Conservation (phyloP, 2,888 invertebrate genomes). For the Ophioninae sp. region DNA sequence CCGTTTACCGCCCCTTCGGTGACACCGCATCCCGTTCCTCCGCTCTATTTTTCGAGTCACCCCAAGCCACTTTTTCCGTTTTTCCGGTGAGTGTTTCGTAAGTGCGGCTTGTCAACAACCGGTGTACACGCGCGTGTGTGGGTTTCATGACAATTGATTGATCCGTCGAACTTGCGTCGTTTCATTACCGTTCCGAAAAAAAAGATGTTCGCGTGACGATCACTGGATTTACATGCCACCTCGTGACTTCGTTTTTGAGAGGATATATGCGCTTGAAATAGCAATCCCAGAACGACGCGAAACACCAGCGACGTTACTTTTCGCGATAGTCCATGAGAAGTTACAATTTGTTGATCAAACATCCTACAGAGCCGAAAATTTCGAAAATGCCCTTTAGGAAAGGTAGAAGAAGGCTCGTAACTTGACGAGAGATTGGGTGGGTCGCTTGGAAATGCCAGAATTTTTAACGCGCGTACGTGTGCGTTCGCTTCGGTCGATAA, state of each 20-base stretch:
- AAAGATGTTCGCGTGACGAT: not conserved
- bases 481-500: not conserved
- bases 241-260: not conserved
- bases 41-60: slow-evolving; percentile 28
- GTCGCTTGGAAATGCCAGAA: not conserved
- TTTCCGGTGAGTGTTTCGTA: slow-evolving; percentile 15
- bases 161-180: slow-evolving; percentile 1
- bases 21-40: not conserved
- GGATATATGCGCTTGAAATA: not conserved
- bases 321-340: too few relatives aligned
- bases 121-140: not conserved
- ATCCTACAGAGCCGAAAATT: not conserved
- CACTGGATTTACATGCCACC: slow-evolving; percentile 3
- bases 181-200: not conserved
- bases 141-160: slow-evolving; percentile 30
- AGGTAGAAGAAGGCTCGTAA: not conserved
- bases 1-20: slow-evolving; percentile 27
- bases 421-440: too few relatives aligned
- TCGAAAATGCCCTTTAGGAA: not conserved
- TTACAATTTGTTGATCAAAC: too few relatives aligned
- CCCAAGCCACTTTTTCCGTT: slow-evolving; percentile 17
- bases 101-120: slow-evolving; percentile 26
- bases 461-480: too few relatives aligned
- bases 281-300: not conserved
- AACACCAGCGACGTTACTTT: too few relatives aligned